Conservation (phyloP, 1,140 invertebrate genomes). For the Danaus melanippus region DNA sequence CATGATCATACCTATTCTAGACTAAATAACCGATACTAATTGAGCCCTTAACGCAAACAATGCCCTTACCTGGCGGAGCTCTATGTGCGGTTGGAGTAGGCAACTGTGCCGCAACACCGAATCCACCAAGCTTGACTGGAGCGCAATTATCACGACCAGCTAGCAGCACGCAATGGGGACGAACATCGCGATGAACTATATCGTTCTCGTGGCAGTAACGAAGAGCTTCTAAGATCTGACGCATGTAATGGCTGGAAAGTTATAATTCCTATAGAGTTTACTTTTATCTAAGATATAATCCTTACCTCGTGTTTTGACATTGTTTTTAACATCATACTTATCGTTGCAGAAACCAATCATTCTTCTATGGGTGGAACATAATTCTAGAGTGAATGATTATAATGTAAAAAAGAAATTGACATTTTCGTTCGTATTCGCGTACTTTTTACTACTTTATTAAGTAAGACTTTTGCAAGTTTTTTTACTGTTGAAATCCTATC, state of each 20-base stretch:
- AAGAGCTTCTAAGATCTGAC: conserved; percentile 95
- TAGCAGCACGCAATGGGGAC: conserved; percentile 94
- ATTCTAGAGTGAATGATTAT: too few species aligned
- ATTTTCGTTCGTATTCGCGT: too few species aligned
- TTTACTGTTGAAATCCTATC: not conserved
- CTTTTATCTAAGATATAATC: too few species aligned
- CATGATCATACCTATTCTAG: too few species aligned
- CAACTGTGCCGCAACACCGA: conserved; percentile 95
- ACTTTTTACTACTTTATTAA: not conserved
- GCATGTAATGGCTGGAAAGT: conserved; percentile 92
- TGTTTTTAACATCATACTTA: too few species aligned
- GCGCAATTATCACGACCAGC: conserved; percentile 97
- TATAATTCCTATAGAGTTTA: not conserved
- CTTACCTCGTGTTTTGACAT: too few species aligned
- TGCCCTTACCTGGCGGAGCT: conserved; percentile 77
- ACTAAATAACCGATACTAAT: too few species aligned
- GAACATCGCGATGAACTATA: conserved; percentile 96
- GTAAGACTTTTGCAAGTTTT: not conserved
- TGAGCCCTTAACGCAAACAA: not conserved
- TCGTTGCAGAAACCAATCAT: too few species aligned
- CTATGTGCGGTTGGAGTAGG: conserved; percentile 82
- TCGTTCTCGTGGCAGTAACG: conserved; percentile 98
- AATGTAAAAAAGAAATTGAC: too few species aligned
- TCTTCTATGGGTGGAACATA: too few species aligned
- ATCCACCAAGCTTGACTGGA: conserved; percentile 97